phyloP scores from a whole-genome alignment of 2,888 invertebrate species.

The Dynastes maya region DNA sequence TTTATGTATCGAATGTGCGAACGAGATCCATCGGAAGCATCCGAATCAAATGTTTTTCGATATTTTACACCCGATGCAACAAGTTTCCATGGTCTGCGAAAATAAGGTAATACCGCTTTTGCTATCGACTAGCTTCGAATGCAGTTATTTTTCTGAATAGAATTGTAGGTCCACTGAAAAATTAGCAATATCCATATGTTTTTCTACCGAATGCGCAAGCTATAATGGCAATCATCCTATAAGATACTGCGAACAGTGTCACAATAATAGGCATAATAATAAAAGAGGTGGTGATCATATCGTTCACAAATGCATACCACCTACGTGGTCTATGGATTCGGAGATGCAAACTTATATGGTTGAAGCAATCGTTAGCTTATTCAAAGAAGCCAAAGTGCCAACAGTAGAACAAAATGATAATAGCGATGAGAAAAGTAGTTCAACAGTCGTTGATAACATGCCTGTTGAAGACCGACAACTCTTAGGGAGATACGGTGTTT shows the following conservation, averaged over 20 bases:
- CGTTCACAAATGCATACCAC: conserved; percentile 88
- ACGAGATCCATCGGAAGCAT: conserved; percentile 91
- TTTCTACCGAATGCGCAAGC: conserved; percentile 96
- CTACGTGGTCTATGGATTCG: conserved; percentile 90
- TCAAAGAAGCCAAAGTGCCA: conserved; percentile 93
- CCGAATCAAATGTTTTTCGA: conserved; percentile 90
- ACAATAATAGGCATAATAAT: conserved; percentile 90
- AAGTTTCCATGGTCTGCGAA: conserved; percentile 95
- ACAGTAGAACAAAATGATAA: conserved; percentile 77
- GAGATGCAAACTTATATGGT: conserved; percentile 95
- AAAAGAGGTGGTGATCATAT: conserved; percentile 92
- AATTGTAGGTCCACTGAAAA: conserved; percentile 95
- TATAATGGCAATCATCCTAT: conserved; percentile 98
- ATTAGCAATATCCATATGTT: conserved; percentile 95
- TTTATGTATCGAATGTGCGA: conserved; percentile 96
- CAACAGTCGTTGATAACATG: conserved; percentile 76
- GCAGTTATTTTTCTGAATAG: conserved; percentile 69
- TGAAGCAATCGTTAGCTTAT: conserved; percentile 91
- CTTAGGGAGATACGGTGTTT: conserved; percentile 95
- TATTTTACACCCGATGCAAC: conserved; percentile 93
- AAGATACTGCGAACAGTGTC: conserved; percentile 92
- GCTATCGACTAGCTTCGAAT: neutral
- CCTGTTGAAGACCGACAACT: conserved; percentile 91
- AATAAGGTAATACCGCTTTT: conserved; percentile 80
- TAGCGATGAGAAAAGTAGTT: conserved; percentile 65